A percentile compares a stretch with the other conserved stretches of the same genome.
phyloP scores from a whole-genome alignment of 2,113 vertebrate genomes.

The Malurus melanocephalus region DNA sequence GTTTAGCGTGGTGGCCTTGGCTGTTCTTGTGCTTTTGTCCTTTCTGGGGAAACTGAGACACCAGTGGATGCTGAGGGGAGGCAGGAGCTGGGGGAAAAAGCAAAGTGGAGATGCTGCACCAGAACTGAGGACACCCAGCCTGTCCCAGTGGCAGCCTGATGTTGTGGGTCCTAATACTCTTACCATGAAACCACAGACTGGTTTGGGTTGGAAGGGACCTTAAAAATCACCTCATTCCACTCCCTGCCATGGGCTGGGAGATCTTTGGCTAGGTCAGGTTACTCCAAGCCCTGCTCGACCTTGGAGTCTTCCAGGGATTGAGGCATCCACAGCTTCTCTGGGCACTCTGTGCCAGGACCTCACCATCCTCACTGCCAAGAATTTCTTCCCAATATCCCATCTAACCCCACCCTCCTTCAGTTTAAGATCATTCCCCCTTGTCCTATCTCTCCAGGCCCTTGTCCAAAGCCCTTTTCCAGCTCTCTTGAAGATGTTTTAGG shows the following conservation, averaged over 20 bases:
- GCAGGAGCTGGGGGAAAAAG: not conserved
- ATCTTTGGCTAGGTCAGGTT: accelerated
- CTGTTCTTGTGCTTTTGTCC: constrained; percentile 69
- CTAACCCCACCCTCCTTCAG: not conserved
- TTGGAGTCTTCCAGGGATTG: not conserved
- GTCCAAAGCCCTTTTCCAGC: accelerated
- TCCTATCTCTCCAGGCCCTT: accelerated
- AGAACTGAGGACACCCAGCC: not conserved
- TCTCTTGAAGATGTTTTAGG: not conserved
- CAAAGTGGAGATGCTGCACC: not conserved
- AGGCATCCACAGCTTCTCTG: not conserved
- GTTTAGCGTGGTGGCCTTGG: constrained; percentile 62
- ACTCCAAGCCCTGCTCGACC: accelerated
- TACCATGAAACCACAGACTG: accelerated
- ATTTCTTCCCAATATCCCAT: not conserved
- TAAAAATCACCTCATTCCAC: accelerated
- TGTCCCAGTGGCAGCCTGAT: not conserved
- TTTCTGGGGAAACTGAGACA: constrained; percentile 36
- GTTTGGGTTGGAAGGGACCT: not conserved
- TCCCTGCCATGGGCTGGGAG: not conserved
- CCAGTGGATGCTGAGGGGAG: not conserved
- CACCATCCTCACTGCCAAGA: accelerated
- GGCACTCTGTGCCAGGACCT: not conserved
- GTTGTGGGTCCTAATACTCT: not conserved
- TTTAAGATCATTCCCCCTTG: not conserved